Base-by-base conservation (phyloP, 2,113 vertebrate species). In the Poicephalus meyeri region DNA sequence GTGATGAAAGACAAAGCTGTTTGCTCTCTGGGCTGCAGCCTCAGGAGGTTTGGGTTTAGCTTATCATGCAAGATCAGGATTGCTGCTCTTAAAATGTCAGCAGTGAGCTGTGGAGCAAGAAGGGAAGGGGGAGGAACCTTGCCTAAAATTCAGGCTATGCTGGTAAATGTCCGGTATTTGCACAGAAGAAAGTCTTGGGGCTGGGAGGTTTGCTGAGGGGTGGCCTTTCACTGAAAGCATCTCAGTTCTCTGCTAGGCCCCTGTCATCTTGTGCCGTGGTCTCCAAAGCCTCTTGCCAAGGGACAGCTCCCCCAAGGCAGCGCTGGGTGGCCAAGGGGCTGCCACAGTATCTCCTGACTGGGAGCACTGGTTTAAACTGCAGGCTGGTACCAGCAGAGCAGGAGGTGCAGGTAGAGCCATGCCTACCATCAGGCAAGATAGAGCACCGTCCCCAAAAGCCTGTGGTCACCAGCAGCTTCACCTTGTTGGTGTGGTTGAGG, bases 41-140 rank as follows among this genome's bases (percentile, higher is more conserved):
- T 83, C 68, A 37, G 50, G 72, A 91, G 83, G 65, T 87, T 87
- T 91, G 85, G 87, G 41, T 93, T 78, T 81, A 82, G 70, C 29
- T 95, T 91, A 70, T 86, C 82, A 10, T 69, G 55, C 15, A 37
- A 92, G 86, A 80, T 93, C 46, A 77, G 86, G 56, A 81, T 88
- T 29, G 28, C 53, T 82, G 82, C 86, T 83, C 53, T 71, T 86
- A 56, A 80, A 77, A 90, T 86, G 88, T 66, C 82, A 92, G 58
- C 82, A 83, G 63, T 33, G 46, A 96, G 53, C 82, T 64, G 68
- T 39, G 52, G 42, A 86, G 72, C 19, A 39, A 49, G 74, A 46
- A 69, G 23, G 5, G 7, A 8, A 39, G 60, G 28, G 29, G 20
- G 52, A 19, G 33, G 33, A 10, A 3, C n/a, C 31, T 82, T 50